phyloP scores from a whole-genome alignment of 2,113 vertebrate species.

The Grallaria varia region DNA sequence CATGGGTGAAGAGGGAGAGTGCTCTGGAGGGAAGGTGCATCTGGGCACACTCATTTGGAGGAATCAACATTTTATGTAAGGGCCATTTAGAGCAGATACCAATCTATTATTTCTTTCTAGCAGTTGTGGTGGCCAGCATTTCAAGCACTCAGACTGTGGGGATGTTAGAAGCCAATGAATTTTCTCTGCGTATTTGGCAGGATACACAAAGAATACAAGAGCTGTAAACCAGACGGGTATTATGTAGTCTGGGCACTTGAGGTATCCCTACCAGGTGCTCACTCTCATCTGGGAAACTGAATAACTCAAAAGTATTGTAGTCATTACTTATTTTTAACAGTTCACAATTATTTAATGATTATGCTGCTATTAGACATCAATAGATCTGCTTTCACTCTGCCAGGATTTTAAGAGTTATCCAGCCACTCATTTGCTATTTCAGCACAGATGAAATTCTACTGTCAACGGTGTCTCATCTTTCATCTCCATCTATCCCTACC shows the following conservation, averaged over 20 bases:
- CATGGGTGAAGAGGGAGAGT: neutral
- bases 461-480: neutral
- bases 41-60: neutral
- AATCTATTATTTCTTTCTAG: neutral
- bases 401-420: neutral
- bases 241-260: neutral
- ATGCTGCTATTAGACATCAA: conserved; percentile 2
- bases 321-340: neutral
- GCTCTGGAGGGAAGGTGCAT: neutral
- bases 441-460: neutral
- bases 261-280: conserved; percentile 2
- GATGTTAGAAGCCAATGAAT: neutral
- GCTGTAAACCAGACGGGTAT: neutral
- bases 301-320: neutral
- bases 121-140: neutral
- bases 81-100: neutral
- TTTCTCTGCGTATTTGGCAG: neutral
- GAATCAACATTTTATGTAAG: neutral
- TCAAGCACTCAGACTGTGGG: neutral
- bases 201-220: neutral
- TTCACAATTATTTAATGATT: neutral
- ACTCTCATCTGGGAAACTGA: neutral
- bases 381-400: neutral
- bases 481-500: neutral
- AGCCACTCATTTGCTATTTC: neutral